Percentiles rank a stretch among this genome's conserved stretches.
Conservation (phyloP, 2,797 vertebrate species). For the Nothura maculosa region DNA sequence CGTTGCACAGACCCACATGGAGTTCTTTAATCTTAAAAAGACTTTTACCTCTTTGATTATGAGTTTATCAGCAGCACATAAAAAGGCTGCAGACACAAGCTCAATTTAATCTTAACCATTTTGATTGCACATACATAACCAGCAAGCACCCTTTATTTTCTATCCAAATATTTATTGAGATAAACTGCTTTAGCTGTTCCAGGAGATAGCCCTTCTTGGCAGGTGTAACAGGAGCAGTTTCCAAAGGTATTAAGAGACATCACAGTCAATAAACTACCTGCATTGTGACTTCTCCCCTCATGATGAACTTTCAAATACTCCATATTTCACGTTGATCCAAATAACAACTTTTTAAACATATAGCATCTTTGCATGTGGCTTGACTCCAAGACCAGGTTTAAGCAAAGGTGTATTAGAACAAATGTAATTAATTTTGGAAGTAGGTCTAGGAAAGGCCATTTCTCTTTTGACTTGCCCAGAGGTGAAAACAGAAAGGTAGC, state of each 20-base stretch:
- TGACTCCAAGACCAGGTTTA: not conserved
- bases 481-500: not conserved
- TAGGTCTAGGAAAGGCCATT: not conserved
- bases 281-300: not conserved
- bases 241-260: not conserved
- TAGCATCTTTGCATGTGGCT: not conserved
- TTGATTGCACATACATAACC: slow-evolving; percentile 6
- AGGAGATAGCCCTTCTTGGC: slow-evolving; percentile 9
- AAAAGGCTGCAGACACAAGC: not conserved
- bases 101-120: not conserved
- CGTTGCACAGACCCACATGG: not conserved
- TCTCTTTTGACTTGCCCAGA: not conserved
- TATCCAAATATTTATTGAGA: slow-evolving; percentile 32
- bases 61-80: slow-evolving; percentile 39
- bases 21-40: slow-evolving; percentile 59
- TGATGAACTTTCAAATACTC: not conserved
- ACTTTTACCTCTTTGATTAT: slow-evolving; percentile 32
- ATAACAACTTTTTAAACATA: not conserved
- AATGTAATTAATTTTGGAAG: not conserved
- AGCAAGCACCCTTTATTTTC: slow-evolving; percentile 5
- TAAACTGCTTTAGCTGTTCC: slow-evolving; percentile 13
- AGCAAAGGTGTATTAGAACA: not conserved
- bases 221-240: not conserved
- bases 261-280: not conserved
- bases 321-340: not conserved